Base-by-base conservation (phyloP, 2,888 invertebrate species). In the Sceliomorpha sp. region DNA sequence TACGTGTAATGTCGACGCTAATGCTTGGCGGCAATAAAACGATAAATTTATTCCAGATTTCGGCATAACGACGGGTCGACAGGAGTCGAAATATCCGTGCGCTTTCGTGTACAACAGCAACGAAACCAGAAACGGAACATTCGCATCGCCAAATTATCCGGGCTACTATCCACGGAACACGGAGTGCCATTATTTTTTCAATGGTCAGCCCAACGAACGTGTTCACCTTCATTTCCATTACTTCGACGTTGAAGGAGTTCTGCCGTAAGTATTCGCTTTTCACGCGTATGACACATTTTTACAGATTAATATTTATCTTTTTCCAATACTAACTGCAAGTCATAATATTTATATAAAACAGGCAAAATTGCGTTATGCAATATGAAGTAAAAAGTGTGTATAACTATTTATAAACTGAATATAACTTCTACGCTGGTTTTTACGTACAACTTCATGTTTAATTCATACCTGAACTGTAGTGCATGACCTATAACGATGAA, bases 191-290 rank as follows among this genome's bases (percentile, higher is more conserved):
- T 97, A 96, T 89, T 96, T 95, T 89, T 97, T 97, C 87, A 92
- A 96, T 83, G 97, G 96, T 2, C 91, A 91, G 56, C 90, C 90
- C 73, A 92, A 92, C 68, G 95, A 96, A 83, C 92, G 93, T 81
- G 93, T 96, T 64, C 94, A 94, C 80, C 91, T 97, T 70, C 94
- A 95, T 84, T 98, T 98, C 87, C 94, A 94, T 44, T 95, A 94
- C 89, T 98, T 98, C 85, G 97, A 98, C 86, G 95, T 98, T 34
- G 98, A 98, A 89, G 98, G 98, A 72, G 95, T 98, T 62, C 90
- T 93, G 79, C 97, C 97, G 98, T 98, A 91, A 93, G 95, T 92
- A 58, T 44, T 20, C n/a, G n/a, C n/a, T 47, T 27, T 68, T 39
- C 2, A 15, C 32, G 26, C 1, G 24, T 31, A 47, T 51, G 31